These are phyloP conservation scores for Aplysina aerophoba DNA, from an alignment of 37 sponge, comb jelly and placozoan species.

Conservation along the genomic window DNA sequence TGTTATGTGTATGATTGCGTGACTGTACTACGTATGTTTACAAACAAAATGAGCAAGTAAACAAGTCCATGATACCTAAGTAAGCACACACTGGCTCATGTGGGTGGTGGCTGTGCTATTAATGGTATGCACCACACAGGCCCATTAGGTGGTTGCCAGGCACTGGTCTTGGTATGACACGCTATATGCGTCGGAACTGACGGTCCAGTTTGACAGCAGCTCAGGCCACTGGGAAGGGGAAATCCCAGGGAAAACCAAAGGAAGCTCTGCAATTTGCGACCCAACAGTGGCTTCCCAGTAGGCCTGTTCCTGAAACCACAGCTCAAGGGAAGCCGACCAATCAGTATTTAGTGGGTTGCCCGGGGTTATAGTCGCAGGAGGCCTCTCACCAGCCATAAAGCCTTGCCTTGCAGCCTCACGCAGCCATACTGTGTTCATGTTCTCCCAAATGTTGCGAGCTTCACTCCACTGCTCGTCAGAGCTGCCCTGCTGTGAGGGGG, in stretches of 20 bases:
- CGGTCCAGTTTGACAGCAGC: conserved; percentile 21
- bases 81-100: no score
- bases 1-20: no score
- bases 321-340: background rate
- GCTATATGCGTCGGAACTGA: background rate
- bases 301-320: conserved; percentile 4
- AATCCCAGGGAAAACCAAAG: background rate
- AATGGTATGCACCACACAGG: no score
- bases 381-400: background rate
- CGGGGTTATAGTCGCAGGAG: background rate
- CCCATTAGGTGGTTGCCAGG: background rate
- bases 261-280: background rate
- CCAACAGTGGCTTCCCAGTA: conserved; percentile 13
- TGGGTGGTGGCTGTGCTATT: no score
- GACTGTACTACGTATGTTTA: no score
- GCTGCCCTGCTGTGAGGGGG: background rate
- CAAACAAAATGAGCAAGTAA: no score
- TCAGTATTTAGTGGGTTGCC: conserved; percentile 12
- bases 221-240: background rate
- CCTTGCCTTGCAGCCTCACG: background rate
- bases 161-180: background rate
- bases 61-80: no score
- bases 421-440: background rate
- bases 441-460: conserved; percentile 12
- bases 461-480: conserved; percentile 21